A percentile compares a stretch with the other conserved stretches of the same genome.
Conservation (phyloP, 2,797 vertebrate species). For the Furcifer pardalis region DNA sequence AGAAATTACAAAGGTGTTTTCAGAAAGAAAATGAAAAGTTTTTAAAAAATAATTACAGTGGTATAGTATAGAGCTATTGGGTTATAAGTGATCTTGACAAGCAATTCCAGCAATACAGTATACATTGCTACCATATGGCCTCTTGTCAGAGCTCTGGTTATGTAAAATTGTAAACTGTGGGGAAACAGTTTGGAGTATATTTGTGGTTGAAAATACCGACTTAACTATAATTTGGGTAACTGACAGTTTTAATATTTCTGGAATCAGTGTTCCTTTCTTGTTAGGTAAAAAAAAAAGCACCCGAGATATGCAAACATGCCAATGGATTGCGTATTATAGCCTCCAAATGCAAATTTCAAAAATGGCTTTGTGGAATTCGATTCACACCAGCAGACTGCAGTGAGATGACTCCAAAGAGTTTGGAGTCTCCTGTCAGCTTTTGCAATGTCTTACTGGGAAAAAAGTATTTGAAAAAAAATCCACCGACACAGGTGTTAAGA, state of each 20-base stretch:
- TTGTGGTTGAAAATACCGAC: not conserved
- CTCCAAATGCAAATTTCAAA: not conserved
- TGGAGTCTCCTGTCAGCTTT: not conserved
- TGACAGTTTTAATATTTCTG: not conserved
- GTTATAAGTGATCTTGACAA: not conserved
- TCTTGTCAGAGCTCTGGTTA: not conserved
- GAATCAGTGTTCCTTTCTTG: not conserved
- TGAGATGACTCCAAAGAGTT: not conserved
- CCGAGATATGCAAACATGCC: not conserved
- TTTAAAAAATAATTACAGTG: not conserved
- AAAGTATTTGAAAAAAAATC: not conserved
- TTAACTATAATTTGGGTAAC: not conserved
- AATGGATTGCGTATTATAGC: not conserved
- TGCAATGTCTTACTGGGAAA: not conserved
- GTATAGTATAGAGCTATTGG: not conserved
- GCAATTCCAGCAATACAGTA: not conserved
- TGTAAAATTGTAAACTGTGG: not conserved
- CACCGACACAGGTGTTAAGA: not conserved
- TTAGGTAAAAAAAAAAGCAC: too few species aligned
- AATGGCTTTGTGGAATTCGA: not conserved
- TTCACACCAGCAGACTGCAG: not conserved
- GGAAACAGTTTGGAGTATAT: not conserved
- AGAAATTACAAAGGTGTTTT: constrained; percentile 33
- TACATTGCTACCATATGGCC: not conserved
- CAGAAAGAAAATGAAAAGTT: constrained; percentile 12